Percentiles rank a stretch among this genome's conserved stretches.
phyloP scores from a whole-genome alignment of 2,113 vertebrate genomes.

The Notothenia rossii region DNA sequence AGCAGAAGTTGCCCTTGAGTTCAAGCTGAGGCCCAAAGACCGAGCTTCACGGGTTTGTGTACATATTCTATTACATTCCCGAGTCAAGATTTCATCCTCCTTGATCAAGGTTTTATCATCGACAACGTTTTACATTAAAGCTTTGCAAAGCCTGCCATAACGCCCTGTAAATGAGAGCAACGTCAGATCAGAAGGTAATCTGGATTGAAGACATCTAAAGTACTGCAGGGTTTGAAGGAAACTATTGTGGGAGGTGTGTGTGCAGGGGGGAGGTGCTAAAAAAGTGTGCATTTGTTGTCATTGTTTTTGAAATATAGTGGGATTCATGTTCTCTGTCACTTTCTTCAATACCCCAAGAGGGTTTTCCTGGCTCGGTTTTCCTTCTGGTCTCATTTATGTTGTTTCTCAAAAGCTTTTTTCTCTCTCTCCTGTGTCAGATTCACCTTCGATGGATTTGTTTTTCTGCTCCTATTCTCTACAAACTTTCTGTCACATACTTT shows the following conservation, averaged over 20 bases:
- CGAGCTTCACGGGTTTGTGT: background rate
- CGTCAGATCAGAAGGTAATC: background rate
- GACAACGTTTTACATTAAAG: background rate
- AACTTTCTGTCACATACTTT: background rate
- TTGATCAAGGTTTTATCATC: background rate
- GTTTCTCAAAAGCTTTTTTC: background rate
- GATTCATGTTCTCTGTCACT: background rate
- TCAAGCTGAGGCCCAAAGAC: background rate
- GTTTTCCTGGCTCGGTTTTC: background rate
- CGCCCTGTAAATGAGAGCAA: background rate
- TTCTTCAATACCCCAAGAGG: background rate
- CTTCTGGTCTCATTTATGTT: background rate
- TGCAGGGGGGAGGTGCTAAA: too few species aligned
- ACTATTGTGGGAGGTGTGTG: background rate
- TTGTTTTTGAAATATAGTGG: background rate
- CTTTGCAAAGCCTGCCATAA: too few species aligned
- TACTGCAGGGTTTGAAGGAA: background rate
- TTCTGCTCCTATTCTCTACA: background rate
- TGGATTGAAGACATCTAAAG: background rate
- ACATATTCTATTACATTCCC: background rate
- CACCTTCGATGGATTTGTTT: background rate
- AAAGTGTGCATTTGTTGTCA: background rate
- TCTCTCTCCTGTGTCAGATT: background rate
- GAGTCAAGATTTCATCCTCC: background rate
- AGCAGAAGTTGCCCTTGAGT: conserved; percentile 10